Evolutionary conservation across 2,797 vertebrate species (phyloP).

Genomic region (Labroides dimidiatus): DNA sequence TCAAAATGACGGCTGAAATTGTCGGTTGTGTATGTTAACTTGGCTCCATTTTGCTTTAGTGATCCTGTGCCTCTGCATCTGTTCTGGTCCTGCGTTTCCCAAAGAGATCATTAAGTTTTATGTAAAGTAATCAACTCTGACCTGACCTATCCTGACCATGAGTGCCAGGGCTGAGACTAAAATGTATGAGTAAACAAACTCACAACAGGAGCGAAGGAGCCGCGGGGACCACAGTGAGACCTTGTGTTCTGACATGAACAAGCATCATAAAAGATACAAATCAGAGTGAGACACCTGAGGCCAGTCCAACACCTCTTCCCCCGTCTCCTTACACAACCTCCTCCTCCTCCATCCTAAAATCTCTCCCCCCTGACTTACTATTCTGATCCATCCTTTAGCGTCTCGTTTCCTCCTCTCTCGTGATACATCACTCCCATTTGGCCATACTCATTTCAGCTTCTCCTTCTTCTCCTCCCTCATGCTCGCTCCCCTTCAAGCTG

Average conservation of each 20-base stretch:
- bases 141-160: background rate
- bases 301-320: constrained; percentile 51
- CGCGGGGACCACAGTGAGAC: constrained; percentile 43
- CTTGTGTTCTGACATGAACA: constrained; percentile 62
- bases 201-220: constrained; percentile 13
- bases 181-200: constrained; percentile 14
- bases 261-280: constrained; percentile 65
- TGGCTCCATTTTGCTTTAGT: background rate
- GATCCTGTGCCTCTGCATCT: background rate
- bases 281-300: constrained; percentile 64
- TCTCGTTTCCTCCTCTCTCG: constrained; percentile 35
- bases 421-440: constrained; percentile 58
- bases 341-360: constrained; percentile 18
- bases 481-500: constrained; percentile 66
- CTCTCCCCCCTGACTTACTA: constrained; percentile 36
- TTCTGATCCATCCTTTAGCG: constrained; percentile 43
- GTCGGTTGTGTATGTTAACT: background rate
- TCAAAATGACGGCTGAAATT: background rate
- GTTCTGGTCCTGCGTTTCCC: background rate
- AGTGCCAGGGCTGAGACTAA: constrained; percentile 9
- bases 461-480: constrained; percentile 39
- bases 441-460: constrained; percentile 51
- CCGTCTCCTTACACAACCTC: constrained; percentile 25
- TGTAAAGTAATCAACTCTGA: constrained; percentile 7
- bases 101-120: constrained; percentile 13